Evolutionary conservation across 2,797 vertebrate species (phyloP), one percentile per base, ranked within the genome.

Genomic region (Mastacembelus armatus): DNA sequence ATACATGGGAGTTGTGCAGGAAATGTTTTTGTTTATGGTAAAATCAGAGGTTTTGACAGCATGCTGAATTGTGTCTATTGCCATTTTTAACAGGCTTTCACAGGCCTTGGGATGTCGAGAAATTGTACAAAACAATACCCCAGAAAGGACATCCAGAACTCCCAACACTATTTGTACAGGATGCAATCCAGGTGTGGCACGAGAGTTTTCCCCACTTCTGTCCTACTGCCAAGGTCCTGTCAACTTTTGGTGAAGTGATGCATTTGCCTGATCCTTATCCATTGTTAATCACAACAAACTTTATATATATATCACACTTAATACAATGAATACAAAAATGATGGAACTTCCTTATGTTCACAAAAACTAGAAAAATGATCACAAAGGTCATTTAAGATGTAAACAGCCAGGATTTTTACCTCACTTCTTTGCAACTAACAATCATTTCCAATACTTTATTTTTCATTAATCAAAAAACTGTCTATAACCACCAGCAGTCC

Each of bases 1-100:
- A 75, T n/a, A n/a, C n/a, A n/a, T n/a, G n/a, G n/a, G n/a, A n/a
- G n/a, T n/a, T 80, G 79, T 64, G 77, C 80, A 71, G 90, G 90
- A 87, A 84, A 89, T 78, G 65, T 91, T 88, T 85, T 91, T 92
- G 85, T 92, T 92, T 90, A 83, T 54, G 55, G 59, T 58, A 2
- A 80, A 87, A 84, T 80, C 66, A 72, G 76, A 74, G 56, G 33
- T 27, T 71, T 65, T 80, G 78, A 56, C 55, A 58, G 57, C 71
- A 63, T 4, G 81, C 76, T 80, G 71, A 14, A 32, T 85, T 81
- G 16, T 27, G 9, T 69, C 71, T 52, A 71, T 15, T 64, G 71
- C 38, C 70, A 67, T 39, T 54, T 78, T 77, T 77, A 78, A 81
- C 51, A 52, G 11, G 32, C 35, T 50, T 80, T 73, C 40, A 42